Conservation (phyloP, 2,113 vertebrate species). For the Coracopsis vasa region DNA sequence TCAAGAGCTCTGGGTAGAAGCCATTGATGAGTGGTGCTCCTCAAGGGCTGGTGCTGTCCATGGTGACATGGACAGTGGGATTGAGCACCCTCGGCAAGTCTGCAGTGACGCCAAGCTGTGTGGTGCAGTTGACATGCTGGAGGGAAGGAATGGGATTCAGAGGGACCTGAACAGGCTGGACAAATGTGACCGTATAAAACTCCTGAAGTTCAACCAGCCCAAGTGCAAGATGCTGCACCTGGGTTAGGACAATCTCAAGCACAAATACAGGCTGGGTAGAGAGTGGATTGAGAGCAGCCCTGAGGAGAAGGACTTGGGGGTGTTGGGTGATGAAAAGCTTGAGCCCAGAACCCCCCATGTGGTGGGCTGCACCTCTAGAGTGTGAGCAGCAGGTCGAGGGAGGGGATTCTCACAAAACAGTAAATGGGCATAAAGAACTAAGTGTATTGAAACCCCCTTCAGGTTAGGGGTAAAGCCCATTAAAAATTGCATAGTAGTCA, state of each 20-base stretch:
- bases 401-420: background rate
- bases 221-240: background rate
- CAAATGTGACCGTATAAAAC: background rate
- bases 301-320: background rate
- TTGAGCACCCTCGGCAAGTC: background rate
- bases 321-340: background rate
- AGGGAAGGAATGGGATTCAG: background rate
- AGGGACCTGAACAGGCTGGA: background rate
- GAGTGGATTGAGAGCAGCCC: background rate
- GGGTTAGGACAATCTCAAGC: background rate
- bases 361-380: background rate
- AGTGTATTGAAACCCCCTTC: background rate
- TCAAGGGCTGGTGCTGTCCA: background rate
- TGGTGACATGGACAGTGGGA: background rate
- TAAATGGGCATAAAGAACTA: background rate
- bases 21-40: background rate
- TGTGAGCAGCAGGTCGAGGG: background rate
- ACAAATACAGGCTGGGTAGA: background rate
- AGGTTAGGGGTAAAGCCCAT: background rate
- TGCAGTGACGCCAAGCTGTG: background rate
- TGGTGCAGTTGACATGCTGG: background rate
- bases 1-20: background rate
- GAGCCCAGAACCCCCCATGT: background rate
- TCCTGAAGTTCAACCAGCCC: background rate
- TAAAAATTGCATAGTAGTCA: background rate